A percentile compares a stretch with the other conserved stretches of the same genome.
Conservation (phyloP, 1,140 invertebrate species). For the Triops cancriformis region DNA sequence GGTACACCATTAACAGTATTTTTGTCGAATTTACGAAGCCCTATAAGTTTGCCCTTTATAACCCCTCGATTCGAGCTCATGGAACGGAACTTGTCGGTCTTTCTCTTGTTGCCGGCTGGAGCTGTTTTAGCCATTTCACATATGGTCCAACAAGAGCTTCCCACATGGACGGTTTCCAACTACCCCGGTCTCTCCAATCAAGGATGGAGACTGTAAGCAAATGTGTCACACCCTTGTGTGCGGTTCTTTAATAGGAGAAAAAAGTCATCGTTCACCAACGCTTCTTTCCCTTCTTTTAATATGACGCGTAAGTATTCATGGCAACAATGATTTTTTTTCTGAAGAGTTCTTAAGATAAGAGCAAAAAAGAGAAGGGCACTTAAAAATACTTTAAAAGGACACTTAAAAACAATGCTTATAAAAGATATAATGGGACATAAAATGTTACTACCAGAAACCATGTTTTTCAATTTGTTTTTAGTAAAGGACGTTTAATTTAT, state of each 20-base stretch:
- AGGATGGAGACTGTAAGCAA: neutral
- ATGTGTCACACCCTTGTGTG: neutral
- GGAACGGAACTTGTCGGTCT: neutral
- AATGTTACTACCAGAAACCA: no score
- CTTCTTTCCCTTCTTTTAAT: neutral
- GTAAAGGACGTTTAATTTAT: no score
- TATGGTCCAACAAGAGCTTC: constrained; percentile 6
- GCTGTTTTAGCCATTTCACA: neutral
- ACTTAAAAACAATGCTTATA: no score
- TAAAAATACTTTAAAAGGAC: no score
- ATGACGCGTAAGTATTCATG: no score
- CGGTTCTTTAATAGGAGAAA: neutral
- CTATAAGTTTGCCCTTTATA: neutral
- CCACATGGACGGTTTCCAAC: neutral
- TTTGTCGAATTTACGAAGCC: neutral
- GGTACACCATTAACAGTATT: neutral
- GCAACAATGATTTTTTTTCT: no score
- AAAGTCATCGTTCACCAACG: neutral
- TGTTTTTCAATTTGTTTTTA: no score
- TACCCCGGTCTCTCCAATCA: neutral
- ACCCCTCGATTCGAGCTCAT: neutral
- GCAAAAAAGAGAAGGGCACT: no score
- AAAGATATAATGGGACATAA: no score
- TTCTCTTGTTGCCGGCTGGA: neutral
- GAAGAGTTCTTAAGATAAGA: no score